These are phyloP conservation scores for Brenthis hecate DNA, from an alignment of 2,888 invertebrate species.

Conservation along the genomic window DNA sequence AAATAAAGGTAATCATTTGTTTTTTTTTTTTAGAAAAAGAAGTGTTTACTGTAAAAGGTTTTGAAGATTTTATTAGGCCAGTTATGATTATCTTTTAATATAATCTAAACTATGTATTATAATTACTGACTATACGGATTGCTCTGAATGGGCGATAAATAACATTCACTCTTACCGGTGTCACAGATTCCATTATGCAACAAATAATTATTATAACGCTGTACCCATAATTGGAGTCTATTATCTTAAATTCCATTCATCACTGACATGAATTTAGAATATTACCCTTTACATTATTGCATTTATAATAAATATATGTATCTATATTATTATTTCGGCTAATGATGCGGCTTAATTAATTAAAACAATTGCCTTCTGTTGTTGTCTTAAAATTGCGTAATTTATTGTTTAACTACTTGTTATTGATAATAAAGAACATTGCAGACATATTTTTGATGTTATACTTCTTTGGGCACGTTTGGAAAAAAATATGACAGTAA, in stretches of 20 bases:
- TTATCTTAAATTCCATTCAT: constrained; percentile 29
- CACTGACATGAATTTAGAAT: constrained; percentile 14
- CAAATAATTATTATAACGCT: constrained; percentile 21
- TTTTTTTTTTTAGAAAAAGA: too few species aligned
- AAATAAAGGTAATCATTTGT: too few species aligned
- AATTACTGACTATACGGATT: constrained; percentile 9
- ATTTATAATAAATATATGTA: constrained; percentile 17
- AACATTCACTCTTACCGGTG: constrained; percentile 9
- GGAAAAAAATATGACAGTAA: too few species aligned
- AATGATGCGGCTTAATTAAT: constrained; percentile 11
- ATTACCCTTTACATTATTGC: background rate
- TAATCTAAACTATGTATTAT: background rate
- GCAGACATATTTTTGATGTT: too few species aligned
- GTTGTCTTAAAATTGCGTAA: constrained; percentile 10
- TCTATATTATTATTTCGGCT: constrained; percentile 2
- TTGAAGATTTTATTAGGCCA: too few species aligned
- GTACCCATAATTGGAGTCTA: constrained; percentile 27
- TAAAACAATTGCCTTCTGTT: constrained; percentile 13
- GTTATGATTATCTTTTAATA: too few species aligned
- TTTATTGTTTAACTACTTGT: constrained; percentile 12
- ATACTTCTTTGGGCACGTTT: too few species aligned
- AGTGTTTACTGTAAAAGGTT: too few species aligned
- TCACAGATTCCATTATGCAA: constrained; percentile 25
- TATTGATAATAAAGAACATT: background rate
- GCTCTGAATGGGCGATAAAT: constrained; percentile 12